Evolutionary conservation across 2,888 invertebrate species (phyloP), one percentile per base, ranked within the genome.

Genomic region (Mechanitis mazaeus): DNA sequence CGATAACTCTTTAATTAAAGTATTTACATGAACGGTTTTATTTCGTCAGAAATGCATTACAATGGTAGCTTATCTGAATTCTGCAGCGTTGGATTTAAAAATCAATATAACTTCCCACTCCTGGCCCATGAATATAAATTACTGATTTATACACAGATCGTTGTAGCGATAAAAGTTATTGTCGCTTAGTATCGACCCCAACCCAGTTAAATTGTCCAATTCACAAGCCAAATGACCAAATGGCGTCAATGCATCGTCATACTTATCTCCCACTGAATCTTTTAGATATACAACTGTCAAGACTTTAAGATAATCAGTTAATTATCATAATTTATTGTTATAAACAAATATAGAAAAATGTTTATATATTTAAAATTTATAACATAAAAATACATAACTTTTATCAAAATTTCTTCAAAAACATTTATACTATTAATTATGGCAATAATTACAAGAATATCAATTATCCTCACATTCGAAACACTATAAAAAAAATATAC

Each of bases 181-280:
- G 80, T 81, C 80, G 79, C 80, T 77, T 80, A 84, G 78, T 81
- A 82, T 81, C 80, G 79, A 79, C 80, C 84, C 83, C 78, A 74
- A 76, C 75, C 73, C 76, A 80, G 77, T 79, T 78, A 84, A 87
- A 88, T 85, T 85, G 85, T 84, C 81, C 84, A 85, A 87, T 83
- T 78, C 78, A 72, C 74, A 78, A 72, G 70, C 73, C 80, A 79
- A 81, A 78, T 78, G 78, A 78, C 84, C 85, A 87, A 87, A 87
- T 85, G 87, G 84, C 86, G 82, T 84, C 84, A 83, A 84, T 81
- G 79, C 78, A 83, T 81, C 76, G 78, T 71, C 82, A 83, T 81
- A 68, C 80, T 84, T 87, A 88, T 89, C 88, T 73, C 68, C 66
- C 69, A 77, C 77, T 77, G 76, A 81, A 86, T 86, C 86, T 84